Percentiles rank a stretch among this genome's conserved stretches.
phyloP scores from a whole-genome alignment of 2,888 invertebrate genomes.

The Drosophila recens region DNA sequence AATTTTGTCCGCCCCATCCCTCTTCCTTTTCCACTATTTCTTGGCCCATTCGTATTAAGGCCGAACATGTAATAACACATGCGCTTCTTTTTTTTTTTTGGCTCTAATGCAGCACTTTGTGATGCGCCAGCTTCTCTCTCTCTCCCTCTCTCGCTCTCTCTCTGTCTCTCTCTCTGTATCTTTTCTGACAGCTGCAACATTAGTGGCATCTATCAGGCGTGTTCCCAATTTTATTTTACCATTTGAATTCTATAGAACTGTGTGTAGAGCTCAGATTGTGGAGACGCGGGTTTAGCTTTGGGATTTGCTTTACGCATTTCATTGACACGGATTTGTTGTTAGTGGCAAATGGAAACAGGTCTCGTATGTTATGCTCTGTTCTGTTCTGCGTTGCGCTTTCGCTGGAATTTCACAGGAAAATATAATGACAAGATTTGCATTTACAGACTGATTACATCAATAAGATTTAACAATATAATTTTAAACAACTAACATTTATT shows the following conservation, averaged over 20 bases:
- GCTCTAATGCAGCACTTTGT: slow-evolving; percentile 27
- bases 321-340: not conserved
- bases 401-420: not conserved
- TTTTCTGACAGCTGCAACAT: slow-evolving; percentile 25
- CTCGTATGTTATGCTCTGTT: too few relatives aligned
- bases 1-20: not conserved
- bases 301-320: slow-evolving; percentile 7
- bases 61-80: slow-evolving; percentile 27
- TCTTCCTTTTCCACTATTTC: not conserved
- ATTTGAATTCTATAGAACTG: slow-evolving; percentile 13
- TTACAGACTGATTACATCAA: too few relatives aligned
- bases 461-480: too few relatives aligned
- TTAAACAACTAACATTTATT: too few relatives aligned
- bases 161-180: not conserved
- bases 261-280: slow-evolving; percentile 7
- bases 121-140: slow-evolving; percentile 7
- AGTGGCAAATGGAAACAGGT: not conserved
- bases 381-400: not conserved
- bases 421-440: too few relatives aligned
- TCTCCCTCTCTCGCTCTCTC: not conserved
- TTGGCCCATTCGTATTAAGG: slow-evolving; percentile 8
- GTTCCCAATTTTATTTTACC: slow-evolving; percentile 5
- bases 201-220: slow-evolving; percentile 22
- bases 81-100: not conserved
- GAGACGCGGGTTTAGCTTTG: slow-evolving; percentile 1